Evolutionary conservation across 2,797 vertebrate species (phyloP).

Genomic region (Brotula barbata): DNA sequence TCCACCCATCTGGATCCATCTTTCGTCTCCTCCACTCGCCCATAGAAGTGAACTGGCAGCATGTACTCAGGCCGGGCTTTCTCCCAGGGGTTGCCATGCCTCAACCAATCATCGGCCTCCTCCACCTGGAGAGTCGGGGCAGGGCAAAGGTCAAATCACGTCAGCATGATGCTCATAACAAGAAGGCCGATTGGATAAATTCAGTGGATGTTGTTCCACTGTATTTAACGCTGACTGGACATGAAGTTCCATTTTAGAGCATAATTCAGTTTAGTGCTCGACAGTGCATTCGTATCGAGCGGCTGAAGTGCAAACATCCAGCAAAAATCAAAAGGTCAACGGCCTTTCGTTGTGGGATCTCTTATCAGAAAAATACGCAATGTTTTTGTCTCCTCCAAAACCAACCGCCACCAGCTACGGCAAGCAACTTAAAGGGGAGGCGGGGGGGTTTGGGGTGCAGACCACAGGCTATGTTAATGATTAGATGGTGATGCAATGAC

Average conservation of each 20-base stretch:
- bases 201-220: too few relatives aligned
- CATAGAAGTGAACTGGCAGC: constrained; percentile 95
- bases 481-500: constrained; percentile 51
- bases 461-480: constrained; percentile 53
- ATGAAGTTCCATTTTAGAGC: constrained; percentile 10
- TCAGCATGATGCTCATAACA: neutral
- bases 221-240: too few relatives aligned
- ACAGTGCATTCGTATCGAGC: constrained; percentile 62
- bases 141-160: constrained; percentile 1
- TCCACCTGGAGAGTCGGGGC: constrained; percentile 82
- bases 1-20: constrained; percentile 87
- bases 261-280: constrained; percentile 39
- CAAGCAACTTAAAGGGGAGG: constrained; percentile 8
- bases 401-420: neutral
- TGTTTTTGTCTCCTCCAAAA: constrained; percentile 14
- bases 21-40: constrained; percentile 83
- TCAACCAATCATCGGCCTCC: constrained; percentile 95
- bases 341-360: constrained; percentile 17
- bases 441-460: neutral
- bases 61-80: constrained; percentile 96
- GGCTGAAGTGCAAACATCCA: constrained; percentile 55
- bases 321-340: constrained; percentile 55
- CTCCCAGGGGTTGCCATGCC: constrained; percentile 97
- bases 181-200: too few relatives aligned
- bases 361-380: constrained; percentile 43